Conservation (phyloP, 2,888 invertebrate genomes). For the Caenorhabditis sp. region DNA sequence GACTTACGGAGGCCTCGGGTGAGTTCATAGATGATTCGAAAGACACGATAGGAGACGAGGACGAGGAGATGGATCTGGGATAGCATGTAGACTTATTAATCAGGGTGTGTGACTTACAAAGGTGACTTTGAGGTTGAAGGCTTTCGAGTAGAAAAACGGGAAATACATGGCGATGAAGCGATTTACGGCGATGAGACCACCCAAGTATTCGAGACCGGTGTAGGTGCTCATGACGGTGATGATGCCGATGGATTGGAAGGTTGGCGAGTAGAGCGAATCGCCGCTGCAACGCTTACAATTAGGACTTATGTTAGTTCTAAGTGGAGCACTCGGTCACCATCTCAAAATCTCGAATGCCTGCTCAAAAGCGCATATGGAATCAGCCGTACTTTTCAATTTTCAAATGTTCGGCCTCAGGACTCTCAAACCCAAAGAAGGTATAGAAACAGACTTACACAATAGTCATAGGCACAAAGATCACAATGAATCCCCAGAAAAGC, state of each 20-base stretch:
- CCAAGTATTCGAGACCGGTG: conserved; percentile 19
- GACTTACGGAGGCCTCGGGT: conserved; percentile 5
- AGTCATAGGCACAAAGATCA: conserved; percentile 29
- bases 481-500: conserved; percentile 21
- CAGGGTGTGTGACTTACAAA: not conserved
- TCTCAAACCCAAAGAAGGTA: not conserved
- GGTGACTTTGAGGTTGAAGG: not conserved
- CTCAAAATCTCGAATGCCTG: too few species aligned
- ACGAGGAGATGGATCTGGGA: not conserved
- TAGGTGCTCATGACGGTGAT: conserved; percentile 11
- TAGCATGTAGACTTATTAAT: not conserved
- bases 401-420: too few species aligned
- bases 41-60: not conserved
- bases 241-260: conserved; percentile 29
- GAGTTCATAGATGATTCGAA: not conserved
- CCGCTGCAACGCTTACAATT: not conserved
- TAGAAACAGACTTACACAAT: conserved; percentile 11
- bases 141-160: not conserved
- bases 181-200: conserved; percentile 30
- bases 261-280: conserved; percentile 20
- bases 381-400: too few species aligned
- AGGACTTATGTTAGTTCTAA: not conserved
- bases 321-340: too few species aligned
- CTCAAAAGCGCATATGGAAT: too few species aligned
- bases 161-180: conserved; percentile 38